Evolutionary conservation across 92 coral and sea anemone species (phyloP).

Genomic region (Epizoanthus stellaris): DNA sequence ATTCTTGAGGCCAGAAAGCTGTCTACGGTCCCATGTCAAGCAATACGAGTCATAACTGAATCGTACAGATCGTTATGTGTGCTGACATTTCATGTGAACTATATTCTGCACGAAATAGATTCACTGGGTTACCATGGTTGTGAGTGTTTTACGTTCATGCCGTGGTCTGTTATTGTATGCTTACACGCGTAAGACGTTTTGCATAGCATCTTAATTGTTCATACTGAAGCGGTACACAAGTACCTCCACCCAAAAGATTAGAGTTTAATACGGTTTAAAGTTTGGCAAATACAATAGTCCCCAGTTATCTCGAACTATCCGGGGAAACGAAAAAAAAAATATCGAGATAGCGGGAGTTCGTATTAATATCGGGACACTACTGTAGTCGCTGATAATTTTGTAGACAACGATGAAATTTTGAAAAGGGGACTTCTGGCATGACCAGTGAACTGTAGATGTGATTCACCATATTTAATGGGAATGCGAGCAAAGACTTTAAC

Average conservation of each 20-base stretch:
- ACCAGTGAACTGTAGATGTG: no score
- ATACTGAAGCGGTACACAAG: conserved; percentile 87
- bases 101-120: conserved; percentile 61
- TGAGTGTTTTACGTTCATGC: conserved; percentile 71
- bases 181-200: conserved; percentile 67
- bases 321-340: no score
- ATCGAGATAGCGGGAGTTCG: no score
- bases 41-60: conserved; percentile 78
- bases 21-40: conserved; percentile 71
- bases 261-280: no score
- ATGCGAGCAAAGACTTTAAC: no score
- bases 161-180: conserved; percentile 66
- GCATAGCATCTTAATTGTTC: conserved; percentile 89
- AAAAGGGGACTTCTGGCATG: no score
- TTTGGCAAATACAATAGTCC: no score
- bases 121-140: conserved; percentile 80
- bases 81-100: conserved; percentile 83
- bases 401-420: no score
- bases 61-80: conserved; percentile 88
- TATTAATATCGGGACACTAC: no score
- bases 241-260: background rate
- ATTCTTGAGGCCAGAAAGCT: conserved; percentile 69
- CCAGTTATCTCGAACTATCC: no score
- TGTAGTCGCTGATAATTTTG: no score
- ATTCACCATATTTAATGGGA: no score